These are phyloP conservation scores for Diachasmimorpha longicaudata DNA, from an alignment of 1,140 invertebrate genomes.

Conservation along the genomic window DNA sequence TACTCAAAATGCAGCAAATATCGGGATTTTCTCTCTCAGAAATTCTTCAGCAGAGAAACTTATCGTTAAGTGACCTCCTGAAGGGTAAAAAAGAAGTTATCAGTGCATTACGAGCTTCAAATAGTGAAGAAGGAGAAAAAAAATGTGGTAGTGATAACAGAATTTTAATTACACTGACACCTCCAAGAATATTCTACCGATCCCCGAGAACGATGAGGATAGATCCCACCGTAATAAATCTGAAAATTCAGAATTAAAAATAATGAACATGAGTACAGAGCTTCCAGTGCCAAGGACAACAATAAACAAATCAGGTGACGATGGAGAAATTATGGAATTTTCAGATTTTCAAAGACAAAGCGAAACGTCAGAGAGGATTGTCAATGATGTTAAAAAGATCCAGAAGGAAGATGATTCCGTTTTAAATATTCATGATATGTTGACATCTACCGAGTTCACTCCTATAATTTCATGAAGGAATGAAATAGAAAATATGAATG, in stretches of 20 bases:
- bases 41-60: conserved; percentile 74
- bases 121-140: background rate
- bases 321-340: conserved; percentile 60
- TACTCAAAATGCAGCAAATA: conserved; percentile 73
- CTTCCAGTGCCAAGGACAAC: background rate
- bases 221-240: too few relatives aligned
- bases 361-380: background rate
- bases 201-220: background rate
- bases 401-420: conserved; percentile 41
- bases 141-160: background rate
- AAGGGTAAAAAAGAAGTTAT: conserved; percentile 72
- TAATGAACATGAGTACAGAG: conserved; percentile 17
- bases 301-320: conserved; percentile 27
- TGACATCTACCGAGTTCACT: conserved; percentile 33
- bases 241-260: too few relatives aligned
- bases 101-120: conserved; percentile 62
- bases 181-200: background rate
- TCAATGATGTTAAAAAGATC: background rate
- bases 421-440: conserved; percentile 46
- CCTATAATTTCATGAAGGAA: background rate
- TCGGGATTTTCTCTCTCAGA: conserved; percentile 74
- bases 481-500: background rate
- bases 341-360: conserved; percentile 48
- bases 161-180: background rate
- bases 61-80: conserved; percentile 73